phyloP scores from a whole-genome alignment of 1,140 invertebrate species.

The Trypoxylus dichotomus region DNA sequence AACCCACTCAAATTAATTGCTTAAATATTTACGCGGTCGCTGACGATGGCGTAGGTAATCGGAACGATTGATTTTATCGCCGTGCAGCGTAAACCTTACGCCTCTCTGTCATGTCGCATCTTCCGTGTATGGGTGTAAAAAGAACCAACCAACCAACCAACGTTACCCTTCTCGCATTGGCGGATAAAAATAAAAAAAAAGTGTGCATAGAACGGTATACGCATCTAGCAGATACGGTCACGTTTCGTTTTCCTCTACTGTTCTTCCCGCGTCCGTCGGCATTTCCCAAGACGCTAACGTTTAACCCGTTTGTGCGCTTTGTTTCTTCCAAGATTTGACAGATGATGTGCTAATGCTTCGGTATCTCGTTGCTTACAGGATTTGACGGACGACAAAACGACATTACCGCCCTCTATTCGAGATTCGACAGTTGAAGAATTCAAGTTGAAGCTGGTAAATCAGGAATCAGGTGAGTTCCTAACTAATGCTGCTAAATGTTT shows the following conservation, averaged over 20 bases:
- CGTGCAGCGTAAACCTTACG: background rate
- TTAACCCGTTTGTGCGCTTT: too few species aligned
- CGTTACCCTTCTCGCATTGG: background rate
- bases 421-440: conserved; percentile 47
- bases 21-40: conserved; percentile 7
- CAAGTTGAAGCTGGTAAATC: conserved; percentile 44
- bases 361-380: conserved; percentile 41
- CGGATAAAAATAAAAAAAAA: conserved; percentile 9
- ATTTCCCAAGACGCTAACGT: too few species aligned
- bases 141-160: background rate
- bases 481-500: too few species aligned
- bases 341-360: background rate
- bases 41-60: background rate
- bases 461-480: conserved; percentile 44
- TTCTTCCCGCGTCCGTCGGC: background rate
- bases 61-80: conserved; percentile 15
- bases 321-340: background rate
- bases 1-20: conserved; percentile 4
- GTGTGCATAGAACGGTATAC: background rate
- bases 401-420: conserved; percentile 29
- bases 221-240: background rate
- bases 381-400: conserved; percentile 39
- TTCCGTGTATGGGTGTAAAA: background rate
- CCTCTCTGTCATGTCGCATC: background rate
- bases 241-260: background rate